phyloP scores from a whole-genome alignment of 1,140 invertebrate species.

The Euschistus heros region DNA sequence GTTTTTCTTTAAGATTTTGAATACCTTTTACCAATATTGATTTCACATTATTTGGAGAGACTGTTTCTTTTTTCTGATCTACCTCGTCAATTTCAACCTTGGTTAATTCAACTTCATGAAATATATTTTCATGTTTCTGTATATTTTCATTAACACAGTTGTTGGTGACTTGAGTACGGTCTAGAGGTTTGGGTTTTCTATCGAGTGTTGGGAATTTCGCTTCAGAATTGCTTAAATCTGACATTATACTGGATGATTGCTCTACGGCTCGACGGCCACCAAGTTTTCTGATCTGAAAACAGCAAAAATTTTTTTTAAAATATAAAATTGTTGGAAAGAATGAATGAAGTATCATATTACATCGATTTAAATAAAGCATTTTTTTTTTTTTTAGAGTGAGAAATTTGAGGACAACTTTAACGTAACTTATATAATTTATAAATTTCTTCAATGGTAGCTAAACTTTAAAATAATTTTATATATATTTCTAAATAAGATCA shows the following conservation, averaged over 20 bases:
- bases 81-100: slow-evolving; percentile 15
- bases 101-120: slow-evolving; percentile 15
- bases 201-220: slow-evolving; percentile 28
- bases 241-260: slow-evolving; percentile 2
- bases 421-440: too few relatives aligned
- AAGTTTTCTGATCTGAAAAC: slow-evolving; percentile 24
- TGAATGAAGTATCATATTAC: too few relatives aligned
- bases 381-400: too few relatives aligned
- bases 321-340: too few relatives aligned
- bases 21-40: slow-evolving; percentile 31
- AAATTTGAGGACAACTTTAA: too few relatives aligned
- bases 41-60: slow-evolving; percentile 30
- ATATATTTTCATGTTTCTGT: neutral
- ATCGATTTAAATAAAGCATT: too few relatives aligned
- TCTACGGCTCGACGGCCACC: slow-evolving; percentile 14
- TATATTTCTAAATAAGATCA: too few relatives aligned
- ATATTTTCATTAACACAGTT: slow-evolving; percentile 33
- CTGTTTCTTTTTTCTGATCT: slow-evolving; percentile 20
- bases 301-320: too few relatives aligned
- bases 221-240: neutral
- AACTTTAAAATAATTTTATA: too few relatives aligned
- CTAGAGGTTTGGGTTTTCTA: slow-evolving; percentile 47
- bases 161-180: slow-evolving; percentile 39
- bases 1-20: slow-evolving; percentile 35
- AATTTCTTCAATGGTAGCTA: too few relatives aligned